Base-by-base conservation (phyloP, 2,888 invertebrate genomes). In the Ennomos erosarius region DNA sequence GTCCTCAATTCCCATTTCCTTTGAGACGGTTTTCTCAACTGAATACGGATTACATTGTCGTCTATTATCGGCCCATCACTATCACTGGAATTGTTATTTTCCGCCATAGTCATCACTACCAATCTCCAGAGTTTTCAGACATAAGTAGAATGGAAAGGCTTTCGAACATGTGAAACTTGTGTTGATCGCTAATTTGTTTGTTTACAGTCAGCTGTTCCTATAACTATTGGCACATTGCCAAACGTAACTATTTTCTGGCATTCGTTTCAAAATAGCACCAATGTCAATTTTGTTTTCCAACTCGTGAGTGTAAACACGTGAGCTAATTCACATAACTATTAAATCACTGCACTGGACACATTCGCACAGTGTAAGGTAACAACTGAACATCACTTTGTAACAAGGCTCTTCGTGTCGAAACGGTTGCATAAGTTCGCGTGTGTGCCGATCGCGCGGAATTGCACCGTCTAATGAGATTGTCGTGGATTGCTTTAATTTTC, bases 1-100 rank as follows among this genome's bases (percentile, higher is more conserved):
- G 95, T 95, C 44, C 94, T 91, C 66, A 95, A 80, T 80, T 94
- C 93, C 94, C 95, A 95, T 84, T 94, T 94, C 85, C 93, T 94
- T 68, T 93, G 93, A 74, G 85, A 90, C 47, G 94, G 94, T 80
- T 94, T 94, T 75, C 93, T 90, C 65, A 95, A 84, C 81, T 94
- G 94, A 68, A 95, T 92, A 60, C 93, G 88, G 73, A 95, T 94
- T 68, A 94, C 86, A 70, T 94, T 94, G 69, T 92, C 88, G 65
- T 91, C 87, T 81, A 93, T 88, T 70, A 88, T 78, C 62, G 93
- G 92, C 11, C 85, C 82, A 57, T 91, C 90, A 77, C 89, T 88
- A 73, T 90, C 90, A 78, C 87, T 87, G 42, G 82, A 79, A 56
- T 79, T 75, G 54, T 75, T 78, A 74, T 82, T 83, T 66, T 79